Base-by-base conservation (phyloP, 2,888 invertebrate genomes). In the Spodoptera littoralis region DNA sequence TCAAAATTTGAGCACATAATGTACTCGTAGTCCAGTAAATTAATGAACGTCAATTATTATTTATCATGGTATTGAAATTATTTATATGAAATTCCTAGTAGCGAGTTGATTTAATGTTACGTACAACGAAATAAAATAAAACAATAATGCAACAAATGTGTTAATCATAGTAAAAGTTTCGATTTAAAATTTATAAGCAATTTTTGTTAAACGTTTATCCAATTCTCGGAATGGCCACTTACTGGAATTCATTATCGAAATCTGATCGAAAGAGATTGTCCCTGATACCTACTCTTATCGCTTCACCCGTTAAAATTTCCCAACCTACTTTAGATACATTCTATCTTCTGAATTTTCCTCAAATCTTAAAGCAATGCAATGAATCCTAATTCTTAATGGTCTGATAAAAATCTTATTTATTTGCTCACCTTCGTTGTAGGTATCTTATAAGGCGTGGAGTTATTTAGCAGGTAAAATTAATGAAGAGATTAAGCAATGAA, bases 171-270 rank as follows among this genome's bases (percentile, higher is more conserved):
- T 24, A 30, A 50, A 48, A 61, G 18, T 51, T 55, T 18, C 11
- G 11, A 51, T 50, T 66, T 58, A 30, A 49, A 51, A 60, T 57
- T 72, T 52, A 43, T 11, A 47, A 56, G 56, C 42, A 24, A 63
- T 57, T 74, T 24, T 55, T 22, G 54, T 48, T 72, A 56, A 70
- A 70, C 70, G 66, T 67, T 77, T 59, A 67, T 65, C 57, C 71
- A 72, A 70, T 72, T 57, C 51, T 43, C 48, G 22, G 64, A 64
- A 58, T 44, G 30, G 46, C 13, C 70, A 73, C 69, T 81, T 77
- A 76, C 77, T 73, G 60, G 70, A 80, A 77, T 71, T 76, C 68
- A 76, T 78, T 78, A 76, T 70, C 71, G 77, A 79, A 81, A 79
- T 70, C 62, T 60, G 62, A 46, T 36, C 36, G 36, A 36, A 36